Base-by-base conservation (phyloP, 2,888 invertebrate genomes). In the Sinentomon sp. region DNA sequence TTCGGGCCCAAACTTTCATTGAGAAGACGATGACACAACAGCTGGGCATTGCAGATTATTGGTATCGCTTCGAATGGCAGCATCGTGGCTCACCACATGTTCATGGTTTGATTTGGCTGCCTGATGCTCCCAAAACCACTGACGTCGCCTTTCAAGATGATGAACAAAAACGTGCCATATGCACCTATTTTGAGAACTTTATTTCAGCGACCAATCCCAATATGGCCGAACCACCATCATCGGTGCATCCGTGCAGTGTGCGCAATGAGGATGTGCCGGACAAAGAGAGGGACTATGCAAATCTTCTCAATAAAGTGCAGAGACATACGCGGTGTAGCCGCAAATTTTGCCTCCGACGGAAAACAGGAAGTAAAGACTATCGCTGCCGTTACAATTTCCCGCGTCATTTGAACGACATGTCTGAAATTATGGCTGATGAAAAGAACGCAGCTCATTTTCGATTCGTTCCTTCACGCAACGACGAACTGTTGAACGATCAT, bases 71-170 rank as follows among this genome's bases (percentile, higher is more conserved):
- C 7, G 36, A 36, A 19, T 31, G 17, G 19, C 37, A 41, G 19
- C 38, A 40, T 17, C 7, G 43, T 7, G 40, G 43, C 24, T 17
- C 28, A n/a, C 36, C 36, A 17, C 41, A 43, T 19, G 17, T 36
- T 3, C 43, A 42, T 22, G 32, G 34, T 2, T 18, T 41, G 1
- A 19, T 43, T 7, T 43, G 41, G 41, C 17, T 40, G 1, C n/a
- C 37, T n/a, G 36, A 30, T 2, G 38, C 36, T 7, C 40, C 41
- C 6, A 31, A 36, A 26, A 23, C 23, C 3, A 17, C 13, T 7
- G 30, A 28, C 17, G 6, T 39, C n/a, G 23, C 28, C 19, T 3
- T 9, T 6, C n/a, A 10, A 12, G 10, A 19, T 10, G 28, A 22
- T 21, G 30, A 35, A n/a, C 10, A 24, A 10, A 9, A 13, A n/a